Percentiles rank a stretch among this genome's conserved stretches.
Evolutionary conservation across 2,888 invertebrate species (phyloP).

Genomic region (Drosophila mimetica): DNA sequence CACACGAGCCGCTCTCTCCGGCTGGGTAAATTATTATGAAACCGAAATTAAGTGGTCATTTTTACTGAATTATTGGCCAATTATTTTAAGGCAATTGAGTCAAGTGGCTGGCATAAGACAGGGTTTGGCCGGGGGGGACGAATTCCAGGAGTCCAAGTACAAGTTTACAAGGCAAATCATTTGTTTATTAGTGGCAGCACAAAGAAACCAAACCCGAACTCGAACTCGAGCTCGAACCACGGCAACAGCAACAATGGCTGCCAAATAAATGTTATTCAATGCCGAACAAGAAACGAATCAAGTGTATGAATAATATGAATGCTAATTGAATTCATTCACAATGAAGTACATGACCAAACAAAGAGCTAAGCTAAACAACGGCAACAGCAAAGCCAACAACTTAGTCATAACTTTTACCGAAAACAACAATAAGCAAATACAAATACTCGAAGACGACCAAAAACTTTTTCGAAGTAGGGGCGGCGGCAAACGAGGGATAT

Average conservation of each 20-base stretch:
- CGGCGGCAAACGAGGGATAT: slow-evolving; percentile 17
- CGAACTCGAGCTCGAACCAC: slow-evolving; percentile 22
- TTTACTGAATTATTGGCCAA: slow-evolving; percentile 78
- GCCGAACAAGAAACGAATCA: slow-evolving; percentile 58
- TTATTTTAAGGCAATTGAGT: slow-evolving; percentile 78
- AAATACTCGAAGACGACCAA: slow-evolving; percentile 39
- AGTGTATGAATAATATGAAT: slow-evolving; percentile 80
- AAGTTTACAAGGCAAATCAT: slow-evolving; percentile 71
- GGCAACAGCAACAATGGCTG: slow-evolving; percentile 34
- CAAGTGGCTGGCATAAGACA: slow-evolving; percentile 56
- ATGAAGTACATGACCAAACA: slow-evolving; percentile 62
- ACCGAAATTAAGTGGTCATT: slow-evolving; percentile 72
- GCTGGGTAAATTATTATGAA: slow-evolving; percentile 63
- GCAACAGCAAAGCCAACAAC: slow-evolving; percentile 60
- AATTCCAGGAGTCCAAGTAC: slow-evolving; percentile 9
- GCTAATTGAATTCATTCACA: slow-evolving; percentile 75
- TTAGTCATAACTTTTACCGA: slow-evolving; percentile 43
- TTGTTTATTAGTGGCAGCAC: slow-evolving; percentile 68
- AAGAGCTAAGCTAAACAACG: slow-evolving; percentile 41
- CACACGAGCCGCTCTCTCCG: slow-evolving; percentile 21
- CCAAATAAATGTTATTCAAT: slow-evolving; percentile 73
- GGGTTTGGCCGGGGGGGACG: slow-evolving; percentile 4
- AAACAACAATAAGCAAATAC: slow-evolving; percentile 45
- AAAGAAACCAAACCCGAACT: slow-evolving; percentile 24
- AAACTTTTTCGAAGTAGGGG: slow-evolving; percentile 19